Evolutionary conservation across 2,888 invertebrate genomes (phyloP).

Genomic region (Odontothrips loti): DNA sequence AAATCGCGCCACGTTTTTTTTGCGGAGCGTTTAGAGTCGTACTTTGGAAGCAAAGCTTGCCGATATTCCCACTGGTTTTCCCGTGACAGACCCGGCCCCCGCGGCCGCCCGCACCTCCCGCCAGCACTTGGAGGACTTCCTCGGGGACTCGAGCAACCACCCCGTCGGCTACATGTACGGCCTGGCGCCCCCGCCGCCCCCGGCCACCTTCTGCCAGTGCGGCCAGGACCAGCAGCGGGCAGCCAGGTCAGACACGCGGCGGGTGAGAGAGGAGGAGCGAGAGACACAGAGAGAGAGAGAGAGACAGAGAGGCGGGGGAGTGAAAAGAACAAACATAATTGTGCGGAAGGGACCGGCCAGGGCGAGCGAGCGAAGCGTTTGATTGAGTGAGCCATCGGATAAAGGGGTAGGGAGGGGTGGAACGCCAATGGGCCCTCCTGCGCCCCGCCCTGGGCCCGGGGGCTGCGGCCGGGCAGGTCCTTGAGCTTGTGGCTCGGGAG

Average conservation of each 20-base stretch:
- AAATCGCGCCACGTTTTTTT: no score
- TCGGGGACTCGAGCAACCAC: not conserved
- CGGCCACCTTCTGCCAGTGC: not conserved
- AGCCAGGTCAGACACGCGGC: not conserved
- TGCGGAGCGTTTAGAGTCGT: no score
- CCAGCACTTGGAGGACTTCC: slow-evolving; percentile 3
- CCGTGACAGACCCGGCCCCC: not conserved
- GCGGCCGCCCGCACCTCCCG: not conserved
- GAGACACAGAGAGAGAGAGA: no score
- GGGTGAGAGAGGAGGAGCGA: no score
- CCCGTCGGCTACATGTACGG: slow-evolving; percentile 17
- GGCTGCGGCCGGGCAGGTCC: not conserved
- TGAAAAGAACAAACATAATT: slow-evolving; percentile 9
- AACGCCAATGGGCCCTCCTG: not conserved
- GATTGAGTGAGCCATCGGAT: slow-evolving; percentile 16
- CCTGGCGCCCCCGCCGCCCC: not conserved
- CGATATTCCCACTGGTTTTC: no score
- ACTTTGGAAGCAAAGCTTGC: no score
- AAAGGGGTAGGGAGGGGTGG: not conserved
- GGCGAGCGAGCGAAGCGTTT: not conserved
- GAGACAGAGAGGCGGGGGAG: not conserved
- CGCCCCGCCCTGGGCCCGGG: not conserved
- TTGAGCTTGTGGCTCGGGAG: not conserved
- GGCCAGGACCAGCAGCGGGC: not conserved
- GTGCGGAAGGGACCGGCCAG: not conserved